Conservation (phyloP, 2,797 vertebrate species). For the Chromobotia macracanthus region DNA sequence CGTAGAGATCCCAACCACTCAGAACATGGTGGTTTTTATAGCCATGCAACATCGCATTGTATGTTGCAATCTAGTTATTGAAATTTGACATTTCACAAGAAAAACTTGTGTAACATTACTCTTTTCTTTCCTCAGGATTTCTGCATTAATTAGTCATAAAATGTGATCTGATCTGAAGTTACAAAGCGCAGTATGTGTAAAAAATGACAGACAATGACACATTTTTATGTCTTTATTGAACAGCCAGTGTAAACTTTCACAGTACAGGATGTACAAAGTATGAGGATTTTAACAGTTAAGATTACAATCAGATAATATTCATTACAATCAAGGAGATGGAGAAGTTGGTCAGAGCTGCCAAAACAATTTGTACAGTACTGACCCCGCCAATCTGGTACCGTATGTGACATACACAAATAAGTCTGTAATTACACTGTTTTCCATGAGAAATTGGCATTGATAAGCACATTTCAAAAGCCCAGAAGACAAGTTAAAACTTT, state of each 20-base stretch:
- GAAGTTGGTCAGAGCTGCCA: background rate
- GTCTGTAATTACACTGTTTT: constrained; percentile 24
- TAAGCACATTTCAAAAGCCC: constrained; percentile 30
- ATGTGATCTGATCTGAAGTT: too few species aligned
- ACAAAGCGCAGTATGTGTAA: too few species aligned
- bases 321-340: background rate
- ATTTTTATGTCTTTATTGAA: background rate
- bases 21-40: too few species aligned
- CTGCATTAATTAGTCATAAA: too few species aligned
- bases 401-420: background rate
- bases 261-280: background rate
- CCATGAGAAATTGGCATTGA: constrained; percentile 21
- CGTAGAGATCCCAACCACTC: too few species aligned
- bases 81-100: too few species aligned
- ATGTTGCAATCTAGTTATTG: too few species aligned
- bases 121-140: too few species aligned
- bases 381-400: background rate
- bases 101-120: too few species aligned
- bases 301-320: background rate
- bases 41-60: too few species aligned
- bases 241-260: background rate
- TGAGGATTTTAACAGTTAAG: background rate
- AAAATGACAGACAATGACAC: background rate
- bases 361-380: background rate
- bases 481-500: constrained; percentile 7